Base-by-base conservation (phyloP, 2,113 vertebrate species). In the Uropsilus gracilis region DNA sequence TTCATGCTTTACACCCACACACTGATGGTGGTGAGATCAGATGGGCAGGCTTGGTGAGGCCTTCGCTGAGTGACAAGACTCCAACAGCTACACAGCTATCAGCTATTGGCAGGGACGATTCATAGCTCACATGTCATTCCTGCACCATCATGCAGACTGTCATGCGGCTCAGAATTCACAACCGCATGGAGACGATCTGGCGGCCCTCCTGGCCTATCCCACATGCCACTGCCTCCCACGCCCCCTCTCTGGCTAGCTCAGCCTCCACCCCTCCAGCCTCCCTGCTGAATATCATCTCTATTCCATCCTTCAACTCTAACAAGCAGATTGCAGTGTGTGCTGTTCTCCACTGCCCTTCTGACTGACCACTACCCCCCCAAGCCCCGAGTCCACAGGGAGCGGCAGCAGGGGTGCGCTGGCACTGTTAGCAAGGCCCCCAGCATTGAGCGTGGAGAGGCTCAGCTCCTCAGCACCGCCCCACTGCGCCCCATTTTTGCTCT, bases 351-450 rank as follows among this genome's bases (percentile, higher is more conserved):
- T 84, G 26, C 44, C 24, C 2, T 39, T 77, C 28, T 57, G 13
- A 46, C 39, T 42, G 50, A 14, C 17, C 46, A 61, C 50, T 48
- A 3, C 30, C 13, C 32, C 13, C 46, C 28, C 34, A n/a, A 28
- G 7, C 26, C 26, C 9, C 8, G 5, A 20, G 9, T 20, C 32
- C 18, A 18, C 14, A 9, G 20, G 20, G 53, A 39, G 57, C 8
- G 28, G n/a, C 32, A 48, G 9, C 2, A 2, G 44, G 14, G 12
- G 3, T 26, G 0, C 5, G 17, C 8, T 18, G 17, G 32, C 13
- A 53, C 26, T 14, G 1, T 64, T 44, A 53, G 55, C 32, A 77
- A 80, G 11, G 50, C n/a, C n/a, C n/a, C n/a, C n/a, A n/a, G 46
- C 13, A 28, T 12, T 8, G 4, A 22, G 24, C 32, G 48, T 28